Evolutionary conservation across 2,113 vertebrate genomes (phyloP), one percentile per base, ranked within the genome.

Genomic region (Forbesichthys agassizii): DNA sequence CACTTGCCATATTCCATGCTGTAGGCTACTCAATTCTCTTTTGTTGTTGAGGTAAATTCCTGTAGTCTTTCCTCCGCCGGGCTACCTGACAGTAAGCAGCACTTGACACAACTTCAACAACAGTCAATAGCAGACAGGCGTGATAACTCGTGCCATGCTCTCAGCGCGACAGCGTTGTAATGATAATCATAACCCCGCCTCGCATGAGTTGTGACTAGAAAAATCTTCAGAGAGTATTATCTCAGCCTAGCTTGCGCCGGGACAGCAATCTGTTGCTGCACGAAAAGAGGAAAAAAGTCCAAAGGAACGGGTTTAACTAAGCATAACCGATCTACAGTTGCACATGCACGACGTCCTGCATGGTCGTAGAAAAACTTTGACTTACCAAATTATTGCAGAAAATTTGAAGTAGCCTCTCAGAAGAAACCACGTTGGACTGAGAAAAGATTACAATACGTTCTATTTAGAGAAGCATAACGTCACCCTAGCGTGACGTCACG

Each of bases 391-490:
- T 95, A 95, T 92, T 96, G 95, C 90, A 92, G 92, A 94, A 94
- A 92, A 94, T 91, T 87, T 93, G 95, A 95, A 89, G 93, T 93
- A 92, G 93, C 91, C 93, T 90, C 94, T 92, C 88, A 91, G 95
- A 95, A 96, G 95, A 95, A 96, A 98, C 95, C 97, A 98, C 97
- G 97, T 95, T 98, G 97, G 95, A 98, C 96, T 98, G 97, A 95
- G 96, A 87, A 95, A 95, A 95, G 95, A 97, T 98, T 98, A 98
- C 96, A 97, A 98, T 98, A 96, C 96, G 94, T 94, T 96, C 97
- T 98, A 98, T 98, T 98, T 98, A 96, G 95, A 98, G 96, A 93
- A 95, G 95, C 96, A 98, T 98, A 96, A 98, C 96, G 95, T 98
- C 96, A 98, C 93, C 96, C 88, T 91, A 51, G 77, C 93, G 95